Conservation (phyloP, 1,140 invertebrate species). For the Lerema accius region DNA sequence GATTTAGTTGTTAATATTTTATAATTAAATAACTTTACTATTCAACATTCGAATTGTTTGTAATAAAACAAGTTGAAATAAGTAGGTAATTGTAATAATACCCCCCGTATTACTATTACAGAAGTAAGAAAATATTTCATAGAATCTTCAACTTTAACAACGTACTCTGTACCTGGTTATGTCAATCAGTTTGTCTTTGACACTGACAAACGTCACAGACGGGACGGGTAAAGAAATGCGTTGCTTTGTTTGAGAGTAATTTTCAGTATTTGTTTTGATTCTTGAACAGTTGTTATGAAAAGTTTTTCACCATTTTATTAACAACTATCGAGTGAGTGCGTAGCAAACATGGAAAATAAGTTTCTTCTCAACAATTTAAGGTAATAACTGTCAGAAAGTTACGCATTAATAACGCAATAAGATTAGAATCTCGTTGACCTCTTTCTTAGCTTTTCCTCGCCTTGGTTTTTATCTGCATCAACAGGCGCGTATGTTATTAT, state of each 20-base stretch:
- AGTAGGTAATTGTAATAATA: no score
- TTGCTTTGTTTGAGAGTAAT: background rate
- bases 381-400: conserved; percentile 47
- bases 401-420: conserved; percentile 30
- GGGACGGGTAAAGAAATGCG: no score
- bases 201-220: no score
- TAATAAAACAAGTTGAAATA: no score
- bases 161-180: no score
- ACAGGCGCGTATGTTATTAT: background rate
- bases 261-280: conserved; percentile 4
- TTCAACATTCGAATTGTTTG: no score
- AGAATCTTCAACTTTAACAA: no score
- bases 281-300: background rate
- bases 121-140: no score
- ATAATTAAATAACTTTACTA: no score
- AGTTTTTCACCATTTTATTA: background rate
- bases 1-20: no score
- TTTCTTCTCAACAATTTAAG: conserved; percentile 67
- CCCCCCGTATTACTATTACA: no score
- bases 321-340: conserved; percentile 11
- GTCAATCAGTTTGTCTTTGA: no score
- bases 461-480: conserved; percentile 11
- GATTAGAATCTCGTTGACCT: conserved; percentile 45
- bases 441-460: conserved; percentile 31
- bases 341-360: conserved; percentile 60